A percentile compares a stretch with the other conserved stretches of the same genome.
phyloP scores from a whole-genome alignment of 2,888 invertebrate genomes.

The Nemurella pictetii region DNA sequence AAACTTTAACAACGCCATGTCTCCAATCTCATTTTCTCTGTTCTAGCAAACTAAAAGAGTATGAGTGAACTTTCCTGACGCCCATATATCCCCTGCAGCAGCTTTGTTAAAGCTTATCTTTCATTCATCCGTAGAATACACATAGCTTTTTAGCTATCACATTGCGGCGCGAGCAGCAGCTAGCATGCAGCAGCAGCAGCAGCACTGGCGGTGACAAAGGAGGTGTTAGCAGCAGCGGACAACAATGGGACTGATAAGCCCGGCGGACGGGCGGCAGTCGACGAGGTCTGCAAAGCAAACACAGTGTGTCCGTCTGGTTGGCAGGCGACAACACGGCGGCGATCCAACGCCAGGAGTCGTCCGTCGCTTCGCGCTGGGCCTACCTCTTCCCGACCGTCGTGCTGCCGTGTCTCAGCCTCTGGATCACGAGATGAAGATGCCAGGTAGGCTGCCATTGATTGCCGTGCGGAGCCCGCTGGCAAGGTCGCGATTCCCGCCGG shows the following conservation, averaged over 20 bases:
- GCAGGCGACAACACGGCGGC: constrained; percentile 43
- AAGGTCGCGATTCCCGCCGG: background rate
- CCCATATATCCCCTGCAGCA: background rate
- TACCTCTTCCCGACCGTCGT: constrained; percentile 29
- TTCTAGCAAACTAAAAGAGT: background rate
- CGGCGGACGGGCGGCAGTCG: no score
- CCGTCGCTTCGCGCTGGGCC: constrained; percentile 29
- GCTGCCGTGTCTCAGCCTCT: constrained; percentile 24
- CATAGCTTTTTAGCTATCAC: background rate
- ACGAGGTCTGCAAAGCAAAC: background rate
- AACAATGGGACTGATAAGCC: constrained; percentile 13
- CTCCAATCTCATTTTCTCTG: background rate
- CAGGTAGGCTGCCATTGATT: constrained; percentile 3
- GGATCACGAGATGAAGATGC: constrained; percentile 14
- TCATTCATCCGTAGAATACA: background rate
- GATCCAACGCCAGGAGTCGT: constrained; percentile 42
- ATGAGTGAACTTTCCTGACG: background rate
- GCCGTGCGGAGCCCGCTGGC: background rate
- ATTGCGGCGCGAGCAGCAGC: background rate
- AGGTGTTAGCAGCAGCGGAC: constrained; percentile 7
- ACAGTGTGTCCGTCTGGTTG: no score
- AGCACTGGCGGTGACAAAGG: constrained; percentile 3
- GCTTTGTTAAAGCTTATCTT: background rate
- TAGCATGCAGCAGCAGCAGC: background rate
- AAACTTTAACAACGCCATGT: background rate